These are phyloP conservation scores for Trichopria drosophilae DNA, from an alignment of 2,888 invertebrate species.

Conservation along the genomic window DNA sequence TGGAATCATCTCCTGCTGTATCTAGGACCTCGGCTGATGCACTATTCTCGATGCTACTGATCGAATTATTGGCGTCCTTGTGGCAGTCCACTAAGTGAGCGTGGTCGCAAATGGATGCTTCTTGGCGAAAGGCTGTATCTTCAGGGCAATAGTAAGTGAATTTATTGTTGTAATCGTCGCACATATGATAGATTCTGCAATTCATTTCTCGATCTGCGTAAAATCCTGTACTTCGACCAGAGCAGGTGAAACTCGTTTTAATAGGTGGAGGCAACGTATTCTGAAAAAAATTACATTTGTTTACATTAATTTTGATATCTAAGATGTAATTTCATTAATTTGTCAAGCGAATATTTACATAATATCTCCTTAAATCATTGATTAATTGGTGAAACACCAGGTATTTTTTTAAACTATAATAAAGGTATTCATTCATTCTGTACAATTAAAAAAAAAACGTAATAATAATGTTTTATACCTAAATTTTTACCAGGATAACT, in stretches of 20 bases:
- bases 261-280: conserved; percentile 43
- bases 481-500: no score
- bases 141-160: conserved; percentile 52
- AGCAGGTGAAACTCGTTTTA: conserved; percentile 46
- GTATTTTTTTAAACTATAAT: no score
- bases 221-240: conserved; percentile 45
- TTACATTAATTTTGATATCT: no score
- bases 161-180: conserved; percentile 53
- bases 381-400: no score
- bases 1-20: not conserved
- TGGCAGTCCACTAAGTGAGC: conserved; percentile 50
- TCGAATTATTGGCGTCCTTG: not conserved
- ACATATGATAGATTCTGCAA: conserved; percentile 51
- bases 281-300: no score
- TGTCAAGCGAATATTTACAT: no score
- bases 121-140: conserved; percentile 52
- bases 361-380: no score
- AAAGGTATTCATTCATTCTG: no score
- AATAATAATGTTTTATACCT: no score
- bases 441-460: no score
- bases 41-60: not conserved
- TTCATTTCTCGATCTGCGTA: conserved; percentile 48
- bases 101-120: conserved; percentile 52
- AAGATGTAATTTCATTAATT: no score
- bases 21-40: not conserved